Base-by-base conservation (phyloP, 2,888 invertebrate species). In the Eristalinus sepulchralis region DNA sequence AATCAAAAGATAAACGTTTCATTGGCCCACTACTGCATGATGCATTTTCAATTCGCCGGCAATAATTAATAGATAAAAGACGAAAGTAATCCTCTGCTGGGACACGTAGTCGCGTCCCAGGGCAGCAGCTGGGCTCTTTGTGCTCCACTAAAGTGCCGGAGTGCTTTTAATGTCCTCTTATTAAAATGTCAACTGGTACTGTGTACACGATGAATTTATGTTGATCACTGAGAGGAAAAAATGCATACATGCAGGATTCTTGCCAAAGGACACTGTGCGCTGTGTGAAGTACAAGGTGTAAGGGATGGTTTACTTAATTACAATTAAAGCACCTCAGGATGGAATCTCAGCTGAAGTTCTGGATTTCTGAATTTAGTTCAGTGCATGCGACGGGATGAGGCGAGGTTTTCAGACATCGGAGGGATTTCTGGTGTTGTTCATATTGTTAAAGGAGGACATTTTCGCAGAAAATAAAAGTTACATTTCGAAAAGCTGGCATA, bases 1-100 rank as follows among this genome's bases (percentile, higher is more conserved):
- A 84, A 59, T 72, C 76, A 77, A 68, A 81, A 81, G 80, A 76
- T 84, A 76, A 85, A 66, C 81, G 72, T 67, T 68, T 34, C 63
- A 11, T n/a, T 71, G 70, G 36, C 20, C 17, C 57, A 39, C 57
- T 27, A 53, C 11, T 60, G 68, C 53, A 47, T 72, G 67, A 66
- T 67, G 72, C n/a, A 67, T 73, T 66, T 80, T 73, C 72, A 72
- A 72, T 80, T 72, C 62, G 47, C 36, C 33, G 31, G 57, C 66
- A 60, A 55, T 80, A 80, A 80, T 80, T 80, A 80, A 80, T 80
- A 80, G 72, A 73, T 72, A 73, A 66, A 60, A 47, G 47, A 17
- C 17, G 47, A 47, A 8, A 1, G 67, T 27, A 80, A 34, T 71
- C 39, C 36, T 64, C 62, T 55, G 63, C 27, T 39, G n/a, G 20